Base-by-base conservation (phyloP, 1,140 invertebrate species). In the Mactra quadrangularis region DNA sequence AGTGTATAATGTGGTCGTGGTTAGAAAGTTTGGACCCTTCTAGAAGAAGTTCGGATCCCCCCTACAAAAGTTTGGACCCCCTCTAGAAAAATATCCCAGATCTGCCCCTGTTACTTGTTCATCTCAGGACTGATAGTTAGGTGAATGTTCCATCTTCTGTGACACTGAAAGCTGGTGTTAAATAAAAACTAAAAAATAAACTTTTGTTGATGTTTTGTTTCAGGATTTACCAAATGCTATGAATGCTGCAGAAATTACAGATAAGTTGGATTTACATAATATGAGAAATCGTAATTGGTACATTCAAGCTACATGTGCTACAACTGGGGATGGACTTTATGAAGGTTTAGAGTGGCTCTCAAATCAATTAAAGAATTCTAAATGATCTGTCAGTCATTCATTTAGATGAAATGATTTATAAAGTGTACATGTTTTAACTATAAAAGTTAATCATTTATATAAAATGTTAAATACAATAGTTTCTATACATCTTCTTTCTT, bases 281-380 rank as follows among this genome's bases (percentile, higher is more conserved):
- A 93, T 99, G 86, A 95, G 97, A 84, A 97, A 97, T 47, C 74
- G 90, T 47, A 78, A 76, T 33, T 99, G 98, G 98, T 99, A 98
- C 94, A 99, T 99, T 91, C 98, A 99, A 95, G 97, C 98, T 89
- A 98, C 98, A 87, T 99, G 98, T 95, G 98, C 98, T 92, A 98
- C 98, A 74, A 97, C 97, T 92, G 98, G 98, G 76, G 96, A 99
- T 93, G 98, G 98, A 85, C 95, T 99, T 82, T 99, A 99, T 93
- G 98, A 99, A 94, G 98, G 98, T 88, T 95, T 99, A 76, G 98
- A 99, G 94, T 99, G 98, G 98, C 96, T 99, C 89, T 99, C 98
- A 93, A 98, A 97, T 95, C 93, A 83, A 64, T 70, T 91, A 53
- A 91, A 91, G 75, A 90, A 89, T 50, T 33, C 59, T 6, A 86